These are phyloP conservation scores for Eupsilia transversa DNA, from an alignment of 2,888 invertebrate genomes.

Conservation along the genomic window DNA sequence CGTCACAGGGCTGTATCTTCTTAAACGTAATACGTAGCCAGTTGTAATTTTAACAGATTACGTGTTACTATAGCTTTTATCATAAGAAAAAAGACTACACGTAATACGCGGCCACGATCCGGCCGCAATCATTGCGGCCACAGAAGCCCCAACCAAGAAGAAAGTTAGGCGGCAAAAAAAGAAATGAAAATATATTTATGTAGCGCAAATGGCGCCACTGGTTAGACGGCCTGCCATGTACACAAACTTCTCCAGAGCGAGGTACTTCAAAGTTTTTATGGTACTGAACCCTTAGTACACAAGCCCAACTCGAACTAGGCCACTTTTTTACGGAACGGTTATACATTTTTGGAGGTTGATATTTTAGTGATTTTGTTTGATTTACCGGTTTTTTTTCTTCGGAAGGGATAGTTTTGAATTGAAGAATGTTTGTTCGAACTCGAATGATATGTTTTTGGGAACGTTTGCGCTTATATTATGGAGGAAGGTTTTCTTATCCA, in stretches of 20 bases:
- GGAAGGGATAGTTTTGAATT: constrained; percentile 49
- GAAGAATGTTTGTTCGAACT: constrained; percentile 53
- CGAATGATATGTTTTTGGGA: constrained; percentile 44
- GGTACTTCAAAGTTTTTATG: not conserved
- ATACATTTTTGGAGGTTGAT: constrained; percentile 61
- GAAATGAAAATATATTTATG: not conserved
- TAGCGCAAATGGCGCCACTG: not conserved
- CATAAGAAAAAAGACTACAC: not conserved
- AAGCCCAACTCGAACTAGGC: not conserved
- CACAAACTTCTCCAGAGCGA: not conserved
- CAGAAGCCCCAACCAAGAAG: not conserved
- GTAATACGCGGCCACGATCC: not conserved
- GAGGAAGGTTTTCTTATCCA: constrained; percentile 4
- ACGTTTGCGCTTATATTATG: constrained; percentile 21
- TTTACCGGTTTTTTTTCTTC: constrained; percentile 43
- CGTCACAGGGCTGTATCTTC: not conserved
- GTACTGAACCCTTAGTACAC: not conserved
- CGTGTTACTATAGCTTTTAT: no score
- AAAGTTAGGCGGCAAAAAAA: not conserved
- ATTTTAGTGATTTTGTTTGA: constrained; percentile 60
- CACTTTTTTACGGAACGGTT: constrained; percentile 44
- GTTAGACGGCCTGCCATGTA: not conserved
- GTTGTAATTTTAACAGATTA: no score
- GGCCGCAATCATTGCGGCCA: not conserved
- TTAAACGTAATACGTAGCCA: not conserved